Evolutionary conservation across 1,140 invertebrate species (phyloP).

Genomic region (Tenebrio molitor): DNA sequence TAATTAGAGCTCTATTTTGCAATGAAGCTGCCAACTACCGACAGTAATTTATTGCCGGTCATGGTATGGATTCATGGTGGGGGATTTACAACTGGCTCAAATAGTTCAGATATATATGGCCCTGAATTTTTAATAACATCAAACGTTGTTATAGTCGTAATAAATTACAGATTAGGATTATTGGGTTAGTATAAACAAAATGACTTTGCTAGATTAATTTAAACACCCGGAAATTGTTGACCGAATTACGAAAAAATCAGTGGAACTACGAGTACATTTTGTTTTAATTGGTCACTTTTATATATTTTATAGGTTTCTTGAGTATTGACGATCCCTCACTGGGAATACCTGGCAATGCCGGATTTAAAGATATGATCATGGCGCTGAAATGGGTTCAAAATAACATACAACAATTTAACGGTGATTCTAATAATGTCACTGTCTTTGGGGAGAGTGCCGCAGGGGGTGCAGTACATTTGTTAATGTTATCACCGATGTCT

Average conservation of each 20-base stretch:
- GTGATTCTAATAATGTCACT: conserved; percentile 64
- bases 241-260: not conserved
- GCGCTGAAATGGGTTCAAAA: conserved; percentile 72
- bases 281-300: too few species aligned
- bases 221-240: too few species aligned
- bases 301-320: conserved; percentile 56
- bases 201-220: too few species aligned
- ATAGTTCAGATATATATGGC: conserved; percentile 69
- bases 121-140: conserved; percentile 76
- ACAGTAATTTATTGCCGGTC: conserved; percentile 66
- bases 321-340: conserved; percentile 61
- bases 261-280: too few species aligned
- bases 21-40: too few species aligned
- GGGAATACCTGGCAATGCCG: conserved; percentile 71
- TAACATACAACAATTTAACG: conserved; percentile 68
- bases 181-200: conserved; percentile 63
- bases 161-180: conserved; percentile 69
- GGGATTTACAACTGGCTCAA: conserved; percentile 71
- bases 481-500: conserved; percentile 52
- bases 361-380: conserved; percentile 73
- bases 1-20: too few species aligned
- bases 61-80: conserved; percentile 81
- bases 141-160: conserved; percentile 68
- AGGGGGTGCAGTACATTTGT: conserved; percentile 59
- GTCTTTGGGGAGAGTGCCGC: conserved; percentile 70